These are phyloP conservation scores for Periophthalmus magnuspinnatus DNA, from an alignment of 2,797 vertebrate genomes.

Conservation along the genomic window DNA sequence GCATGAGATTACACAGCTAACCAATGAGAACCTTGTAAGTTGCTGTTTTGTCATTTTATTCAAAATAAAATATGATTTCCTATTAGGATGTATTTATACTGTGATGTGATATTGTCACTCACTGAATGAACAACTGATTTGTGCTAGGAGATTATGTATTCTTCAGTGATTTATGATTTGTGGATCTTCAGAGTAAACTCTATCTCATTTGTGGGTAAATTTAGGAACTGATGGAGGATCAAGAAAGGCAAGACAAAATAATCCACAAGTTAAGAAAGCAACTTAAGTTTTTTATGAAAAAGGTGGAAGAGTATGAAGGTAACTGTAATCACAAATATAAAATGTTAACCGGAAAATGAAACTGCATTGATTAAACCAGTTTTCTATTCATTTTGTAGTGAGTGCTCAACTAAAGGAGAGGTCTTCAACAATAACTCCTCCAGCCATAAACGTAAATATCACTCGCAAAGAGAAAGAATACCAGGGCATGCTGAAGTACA, in stretches of 20 bases:
- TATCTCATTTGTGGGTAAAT: not conserved
- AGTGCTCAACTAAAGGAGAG: constrained; percentile 77
- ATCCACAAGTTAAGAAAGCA: constrained; percentile 93
- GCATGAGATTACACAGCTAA: constrained; percentile 91
- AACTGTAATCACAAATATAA: constrained; percentile 20
- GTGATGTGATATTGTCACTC: not conserved
- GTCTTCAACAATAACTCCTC: constrained; percentile 73
- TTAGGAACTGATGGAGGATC: constrained; percentile 91
- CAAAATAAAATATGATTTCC: not conserved
- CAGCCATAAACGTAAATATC: constrained; percentile 85
- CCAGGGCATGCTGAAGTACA: constrained; percentile 94
- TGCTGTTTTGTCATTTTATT: not conserved
- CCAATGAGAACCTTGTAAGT: constrained; percentile 89
- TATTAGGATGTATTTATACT: not conserved
- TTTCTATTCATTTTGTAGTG: constrained; percentile 29
- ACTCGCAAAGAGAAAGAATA: constrained; percentile 94
- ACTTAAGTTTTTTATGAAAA: constrained; percentile 87
- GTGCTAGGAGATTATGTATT: too few relatives aligned
- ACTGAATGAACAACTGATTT: not conserved
- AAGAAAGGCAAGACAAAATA: constrained; percentile 92
- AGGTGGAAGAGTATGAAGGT: constrained; percentile 91
- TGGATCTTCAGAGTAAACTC: too few relatives aligned
- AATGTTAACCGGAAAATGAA: not conserved
- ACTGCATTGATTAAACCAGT: not conserved
- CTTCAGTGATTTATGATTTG: too few relatives aligned